Evolutionary conservation across 2,888 invertebrate genomes (phyloP).

Genomic region (Zygogramma bicolorata): DNA sequence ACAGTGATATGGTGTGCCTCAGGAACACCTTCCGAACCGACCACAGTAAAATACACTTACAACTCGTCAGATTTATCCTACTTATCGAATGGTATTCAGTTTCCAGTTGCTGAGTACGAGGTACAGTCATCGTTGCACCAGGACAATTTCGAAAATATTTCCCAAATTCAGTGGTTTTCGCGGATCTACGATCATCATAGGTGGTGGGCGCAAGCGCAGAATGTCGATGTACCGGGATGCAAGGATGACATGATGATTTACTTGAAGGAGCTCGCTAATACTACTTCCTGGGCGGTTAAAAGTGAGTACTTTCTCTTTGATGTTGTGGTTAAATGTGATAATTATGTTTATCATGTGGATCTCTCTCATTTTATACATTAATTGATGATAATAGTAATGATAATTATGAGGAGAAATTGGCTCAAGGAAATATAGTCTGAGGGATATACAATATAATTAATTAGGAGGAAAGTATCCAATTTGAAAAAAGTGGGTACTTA

Average conservation of each 20-base stretch:
- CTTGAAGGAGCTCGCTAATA: constrained; percentile 72
- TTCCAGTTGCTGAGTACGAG: constrained; percentile 56
- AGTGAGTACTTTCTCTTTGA: constrained; percentile 71
- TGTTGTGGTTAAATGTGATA: not conserved
- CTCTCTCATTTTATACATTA: not conserved
- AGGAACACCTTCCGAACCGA: constrained; percentile 41
- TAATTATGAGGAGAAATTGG: too few species aligned
- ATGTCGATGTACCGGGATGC: constrained; percentile 63
- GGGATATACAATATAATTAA: too few species aligned
- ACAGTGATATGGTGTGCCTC: constrained; percentile 43
- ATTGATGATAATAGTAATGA: too few species aligned
- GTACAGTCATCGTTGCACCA: constrained; percentile 50
- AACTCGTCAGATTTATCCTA: constrained; percentile 65
- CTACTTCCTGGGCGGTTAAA: constrained; percentile 80
- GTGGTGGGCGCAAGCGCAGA: constrained; percentile 64
- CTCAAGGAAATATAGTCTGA: too few species aligned
- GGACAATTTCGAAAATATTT: constrained; percentile 50
- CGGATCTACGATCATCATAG: constrained; percentile 75
- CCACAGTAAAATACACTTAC: constrained; percentile 55
- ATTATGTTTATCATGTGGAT: not conserved
- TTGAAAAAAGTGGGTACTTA: too few species aligned
- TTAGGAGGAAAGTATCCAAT: too few species aligned
- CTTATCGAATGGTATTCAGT: constrained; percentile 64
- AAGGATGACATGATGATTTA: constrained; percentile 71
- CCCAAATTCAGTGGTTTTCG: constrained; percentile 75